Base-by-base conservation (phyloP, 1,140 invertebrate species). In the Zaprionus kolodkinae region DNA sequence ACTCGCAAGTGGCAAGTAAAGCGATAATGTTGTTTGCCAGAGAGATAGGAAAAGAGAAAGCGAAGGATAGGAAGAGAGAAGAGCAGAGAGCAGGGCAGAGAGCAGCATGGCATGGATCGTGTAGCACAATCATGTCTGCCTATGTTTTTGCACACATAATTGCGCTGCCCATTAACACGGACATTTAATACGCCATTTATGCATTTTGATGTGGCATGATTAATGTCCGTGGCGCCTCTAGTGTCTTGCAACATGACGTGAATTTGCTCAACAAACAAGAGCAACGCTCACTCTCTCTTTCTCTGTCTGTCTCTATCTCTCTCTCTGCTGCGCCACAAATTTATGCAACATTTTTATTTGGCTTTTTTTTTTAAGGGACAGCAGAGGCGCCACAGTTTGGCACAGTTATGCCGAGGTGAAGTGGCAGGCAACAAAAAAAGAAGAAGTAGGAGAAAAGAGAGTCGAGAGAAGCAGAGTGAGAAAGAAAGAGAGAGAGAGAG, bases 191-290 rank as follows among this genome's bases (percentile, higher is more conserved):
- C 76, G 52, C 12, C 72, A 69, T 83, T 79, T 83, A 87, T 78
- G 48, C 80, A 79, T 75, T 78, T 88, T 84, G 84, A 87, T 87
- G 85, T 70, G 27, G 67, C 70, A 84, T 87, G 84, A 88, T 87
- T 88, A 87, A 87, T 87, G 84, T 54, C 38, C 52, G 52, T n/a
- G 65, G 6, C 54, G 79, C 43, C 69, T 78, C 76, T 84, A 76
- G 50, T 74, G 84, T 73, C 78, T 69, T 63, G 78, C 80, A 83
- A 80, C 67, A 74, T 87, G 86, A 56, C 64, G 66, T 61, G 79
- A 86, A 88, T 87, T 88, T 83, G 83, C 73, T 73, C 65, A 83
- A 88, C 84, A 87, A 88, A 48, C 4, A 17, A 48, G 45, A 21
- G 45, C 6, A 11, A 3, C 45, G 10, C 17, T 48, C 45, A 12